Evolutionary conservation across 2,797 vertebrate genomes (phyloP).

Genomic region (Bovichtus diacanthus): DNA sequence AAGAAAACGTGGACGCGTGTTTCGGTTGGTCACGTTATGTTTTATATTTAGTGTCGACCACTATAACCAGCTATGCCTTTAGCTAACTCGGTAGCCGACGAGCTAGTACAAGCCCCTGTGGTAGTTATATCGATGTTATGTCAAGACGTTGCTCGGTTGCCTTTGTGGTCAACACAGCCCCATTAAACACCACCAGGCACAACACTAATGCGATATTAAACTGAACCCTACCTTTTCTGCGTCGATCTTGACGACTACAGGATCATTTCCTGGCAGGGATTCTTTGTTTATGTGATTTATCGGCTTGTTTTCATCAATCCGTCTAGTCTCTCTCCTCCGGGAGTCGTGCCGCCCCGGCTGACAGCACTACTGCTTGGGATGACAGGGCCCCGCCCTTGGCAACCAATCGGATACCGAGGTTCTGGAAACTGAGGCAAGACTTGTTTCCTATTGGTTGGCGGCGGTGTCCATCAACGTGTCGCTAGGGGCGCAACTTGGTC

Average conservation of each 20-base stretch:
- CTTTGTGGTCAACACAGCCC: constrained; percentile 61
- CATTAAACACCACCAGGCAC: constrained; percentile 13
- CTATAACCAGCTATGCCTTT: constrained; percentile 24
- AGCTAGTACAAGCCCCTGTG: constrained; percentile 59
- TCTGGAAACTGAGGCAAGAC: constrained; percentile 45
- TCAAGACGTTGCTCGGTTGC: constrained; percentile 51
- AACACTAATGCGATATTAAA: constrained; percentile 9
- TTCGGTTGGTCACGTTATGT: background rate
- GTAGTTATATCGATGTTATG: constrained; percentile 60
- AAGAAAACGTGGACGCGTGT: constrained; percentile 16
- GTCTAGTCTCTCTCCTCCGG: constrained; percentile 76
- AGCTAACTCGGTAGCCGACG: constrained; percentile 62
- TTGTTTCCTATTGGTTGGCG: constrained; percentile 65
- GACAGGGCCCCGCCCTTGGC: constrained; percentile 81
- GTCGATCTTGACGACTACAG: constrained; percentile 64
- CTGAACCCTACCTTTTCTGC: constrained; percentile 68
- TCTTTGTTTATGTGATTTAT: constrained; percentile 62
- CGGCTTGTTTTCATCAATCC: constrained; percentile 75
- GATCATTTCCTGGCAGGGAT: constrained; percentile 67
- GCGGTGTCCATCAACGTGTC: constrained; percentile 59
- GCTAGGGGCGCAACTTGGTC: constrained; percentile 68
- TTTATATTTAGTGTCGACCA: constrained; percentile 7
- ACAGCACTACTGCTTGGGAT: constrained; percentile 74
- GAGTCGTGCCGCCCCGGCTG: constrained; percentile 78
- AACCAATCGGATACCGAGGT: constrained; percentile 77